Base-by-base conservation (phyloP, 1,140 invertebrate species). In the Microplitis mediator region DNA sequence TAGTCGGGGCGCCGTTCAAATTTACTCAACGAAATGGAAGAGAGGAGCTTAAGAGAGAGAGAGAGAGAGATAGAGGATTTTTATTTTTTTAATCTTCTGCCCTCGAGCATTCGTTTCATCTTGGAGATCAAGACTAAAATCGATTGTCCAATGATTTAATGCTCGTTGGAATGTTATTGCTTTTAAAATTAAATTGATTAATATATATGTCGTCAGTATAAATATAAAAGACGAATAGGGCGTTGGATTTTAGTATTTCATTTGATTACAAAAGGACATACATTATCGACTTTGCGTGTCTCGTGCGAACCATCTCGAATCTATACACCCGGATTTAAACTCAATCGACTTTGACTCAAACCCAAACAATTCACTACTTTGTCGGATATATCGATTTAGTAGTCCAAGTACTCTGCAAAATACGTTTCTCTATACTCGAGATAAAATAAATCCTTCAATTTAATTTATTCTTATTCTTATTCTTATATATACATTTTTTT, bases 11-110 rank as follows among this genome's bases (percentile, higher is more conserved):
- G 63, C 63, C 63, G 63, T 65, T 67, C 64, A 67, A 67, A 67
- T 67, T 67, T 67, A 67, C 65, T 67, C 50, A 67, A 9, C 23
- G 50, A 67, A 67, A 67, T 67, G 65, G 65, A 67, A 56, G 51
- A 52, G 45, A 52, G 65, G 31, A 39, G 65, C 63, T 50, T 16
- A 16, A 50, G 5, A 9, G 51, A 54, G 36, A 65, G 45, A 65
- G 23, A 35, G 13, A 36, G 14, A 32, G 63, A 65, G 23, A 23
- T 0, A 23, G 23, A 23, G 23, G 23, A 23, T 23, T 23, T 23
- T 23, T 23, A 23, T 23, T 23, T 65, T 50, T 39, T 65, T 45
- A 65, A 45, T 62, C 60, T 62, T 36, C 11, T 63, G 61, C 8
- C 61, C 61, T 63, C 61, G 4, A 35, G 61, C 61, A n/a, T 13